Evolutionary conservation across 2,113 vertebrate species (phyloP), one percentile per base, ranked within the genome.

Genomic region (Ancistrus triradiatus): DNA sequence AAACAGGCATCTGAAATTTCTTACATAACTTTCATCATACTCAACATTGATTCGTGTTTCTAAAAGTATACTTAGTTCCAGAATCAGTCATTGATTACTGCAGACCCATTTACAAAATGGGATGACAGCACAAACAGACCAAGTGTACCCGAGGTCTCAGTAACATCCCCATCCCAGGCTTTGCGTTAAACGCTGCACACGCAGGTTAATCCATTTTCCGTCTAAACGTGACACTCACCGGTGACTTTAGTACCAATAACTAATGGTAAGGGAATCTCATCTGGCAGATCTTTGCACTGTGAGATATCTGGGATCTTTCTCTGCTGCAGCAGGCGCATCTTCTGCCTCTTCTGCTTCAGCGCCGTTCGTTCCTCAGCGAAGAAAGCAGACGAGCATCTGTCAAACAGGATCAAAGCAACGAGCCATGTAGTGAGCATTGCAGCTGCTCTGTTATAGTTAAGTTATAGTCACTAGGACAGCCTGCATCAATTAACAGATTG

Each of bases 161-260:
- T n/a, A n/a, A n/a, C n/a, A n/a, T n/a, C n/a, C n/a, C n/a, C n/a
- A n/a, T n/a, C n/a, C n/a, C n/a, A n/a, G n/a, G n/a, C n/a, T n/a
- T n/a, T n/a, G n/a, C n/a, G n/a, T n/a, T n/a, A n/a, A n/a, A n/a
- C n/a, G n/a, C n/a, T n/a, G n/a, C n/a, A n/a, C n/a, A n/a, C n/a
- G n/a, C n/a, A n/a, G n/a, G n/a, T n/a, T n/a, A n/a, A n/a, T n/a
- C n/a, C n/a, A n/a, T n/a, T n/a, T n/a, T n/a, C n/a, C n/a, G n/a
- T n/a, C n/a, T n/a, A n/a, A n/a, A n/a, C n/a, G n/a, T 5, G 14
- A 52, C 6, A 49, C 13, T 67, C 77, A 98, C 96, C 96, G 59
- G 96, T 99, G 77, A 99, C 96, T 91, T 99, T 99, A 63, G 96
- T 99, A 83, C 96, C 96, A 77, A 99, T 98, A 75, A 97, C 95